phyloP scores from a whole-genome alignment of 2,113 vertebrate species.

The Nibea albiflora region DNA sequence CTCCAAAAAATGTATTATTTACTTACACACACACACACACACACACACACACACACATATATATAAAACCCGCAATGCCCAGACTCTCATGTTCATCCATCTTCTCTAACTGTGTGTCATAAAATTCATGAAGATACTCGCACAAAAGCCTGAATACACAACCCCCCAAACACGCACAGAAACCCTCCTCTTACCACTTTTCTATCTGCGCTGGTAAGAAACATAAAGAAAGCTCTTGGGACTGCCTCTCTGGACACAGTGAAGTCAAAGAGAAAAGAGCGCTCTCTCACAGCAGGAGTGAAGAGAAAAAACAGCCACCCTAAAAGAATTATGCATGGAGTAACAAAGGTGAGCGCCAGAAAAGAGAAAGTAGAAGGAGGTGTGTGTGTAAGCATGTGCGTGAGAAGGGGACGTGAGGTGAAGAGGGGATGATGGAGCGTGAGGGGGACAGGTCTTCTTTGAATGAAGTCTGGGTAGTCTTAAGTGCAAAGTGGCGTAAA shows the following conservation, averaged over 20 bases:
- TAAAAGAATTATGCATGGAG: conserved; percentile 75
- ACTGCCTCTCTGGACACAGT: conserved; percentile 58
- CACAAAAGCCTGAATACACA: conserved; percentile 20
- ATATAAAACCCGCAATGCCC: neutral
- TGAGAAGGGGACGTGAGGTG: neutral
- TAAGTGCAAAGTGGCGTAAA: conserved; percentile 58
- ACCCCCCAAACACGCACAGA: conserved; percentile 14
- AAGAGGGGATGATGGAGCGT: neutral
- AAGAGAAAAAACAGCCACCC: conserved; percentile 38
- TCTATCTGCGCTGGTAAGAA: conserved; percentile 33
- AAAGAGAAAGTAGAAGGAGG: conserved; percentile 10
- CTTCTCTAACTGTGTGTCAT: conserved; percentile 14
- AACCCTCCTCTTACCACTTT: conserved; percentile 33
- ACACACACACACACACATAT: no score
- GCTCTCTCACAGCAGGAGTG: conserved; percentile 47
- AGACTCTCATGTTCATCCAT: conserved; percentile 43
- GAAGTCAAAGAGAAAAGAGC: conserved; percentile 65
- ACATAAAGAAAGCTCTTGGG: conserved; percentile 71
- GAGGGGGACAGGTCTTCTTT: neutral
- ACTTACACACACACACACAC: neutral
- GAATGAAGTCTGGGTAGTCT: conserved; percentile 40
- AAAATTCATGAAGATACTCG: conserved; percentile 23
- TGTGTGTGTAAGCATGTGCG: conserved; percentile 1
- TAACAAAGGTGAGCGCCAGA: conserved; percentile 60
- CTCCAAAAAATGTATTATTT: conserved; percentile 34